Percentiles rank a stretch among this genome's conserved stretches.
Conservation (phyloP, 2,797 vertebrate genomes). For the Ptychadena robeensis region DNA sequence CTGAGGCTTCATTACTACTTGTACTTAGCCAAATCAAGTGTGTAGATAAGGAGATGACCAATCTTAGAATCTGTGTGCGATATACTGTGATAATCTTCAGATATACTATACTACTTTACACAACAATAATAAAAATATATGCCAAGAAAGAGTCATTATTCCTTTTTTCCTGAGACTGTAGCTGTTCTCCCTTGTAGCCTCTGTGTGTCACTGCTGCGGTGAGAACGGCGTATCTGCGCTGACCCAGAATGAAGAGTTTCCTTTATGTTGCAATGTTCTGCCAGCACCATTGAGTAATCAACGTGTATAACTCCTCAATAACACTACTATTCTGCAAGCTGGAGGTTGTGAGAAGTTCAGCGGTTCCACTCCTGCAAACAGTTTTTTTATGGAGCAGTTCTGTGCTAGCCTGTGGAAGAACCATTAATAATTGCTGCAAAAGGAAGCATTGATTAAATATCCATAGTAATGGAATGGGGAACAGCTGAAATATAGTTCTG, state of each 20-base stretch:
- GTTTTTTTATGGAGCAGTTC: constrained; percentile 29
- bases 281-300: constrained; percentile 44
- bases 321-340: constrained; percentile 16
- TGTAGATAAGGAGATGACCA: too few relatives aligned
- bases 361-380: constrained; percentile 28
- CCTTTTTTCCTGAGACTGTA: not conserved
- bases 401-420: constrained; percentile 7
- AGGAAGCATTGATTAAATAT: constrained; percentile 27
- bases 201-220: constrained; percentile 47
- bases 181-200: constrained; percentile 24
- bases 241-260: constrained; percentile 11
- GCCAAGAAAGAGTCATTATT: not conserved
- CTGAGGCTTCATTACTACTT: too few relatives aligned
- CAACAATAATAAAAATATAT: not conserved
- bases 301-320: constrained; percentile 38
- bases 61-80: not conserved
- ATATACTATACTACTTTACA: too few relatives aligned
- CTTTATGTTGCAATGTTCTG: constrained; percentile 26
- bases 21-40: too few relatives aligned
- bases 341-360: constrained; percentile 36
- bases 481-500: not conserved
- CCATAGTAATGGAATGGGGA: not conserved
- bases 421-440: constrained; percentile 27
- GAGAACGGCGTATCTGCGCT: not conserved
- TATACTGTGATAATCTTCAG: not conserved